A percentile compares a stretch with the other conserved stretches of the same genome.
phyloP scores from a whole-genome alignment of 2,113 vertebrate species.

The Polypterus bichir region DNA sequence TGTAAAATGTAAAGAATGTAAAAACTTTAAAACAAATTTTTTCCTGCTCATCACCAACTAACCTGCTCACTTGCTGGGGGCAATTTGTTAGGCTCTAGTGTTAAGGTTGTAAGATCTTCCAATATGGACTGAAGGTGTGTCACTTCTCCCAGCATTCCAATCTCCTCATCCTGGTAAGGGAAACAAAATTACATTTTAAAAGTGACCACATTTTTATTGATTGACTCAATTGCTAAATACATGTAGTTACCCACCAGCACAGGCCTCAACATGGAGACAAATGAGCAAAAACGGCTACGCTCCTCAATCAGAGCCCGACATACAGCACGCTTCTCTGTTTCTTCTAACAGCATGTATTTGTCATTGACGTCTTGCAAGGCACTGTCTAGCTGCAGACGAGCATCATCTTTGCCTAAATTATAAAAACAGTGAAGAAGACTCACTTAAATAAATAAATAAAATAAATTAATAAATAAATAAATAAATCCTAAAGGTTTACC shows the following conservation, averaged over 20 bases:
- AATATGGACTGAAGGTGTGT: constrained; percentile 68
- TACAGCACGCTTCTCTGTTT: constrained; percentile 57
- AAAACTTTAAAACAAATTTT: too few species aligned
- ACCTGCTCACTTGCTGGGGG: constrained; percentile 67
- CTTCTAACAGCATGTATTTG: constrained; percentile 57
- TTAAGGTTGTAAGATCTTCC: constrained; percentile 53
- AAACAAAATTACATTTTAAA: not conserved
- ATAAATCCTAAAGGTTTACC: too few species aligned
- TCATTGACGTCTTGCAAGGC: constrained; percentile 64
- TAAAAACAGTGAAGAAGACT: too few species aligned
- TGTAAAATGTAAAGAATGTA: too few species aligned
- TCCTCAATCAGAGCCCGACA: constrained; percentile 58
- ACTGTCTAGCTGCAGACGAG: constrained; percentile 52
- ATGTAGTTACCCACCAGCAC: constrained; percentile 46
- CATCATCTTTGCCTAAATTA: constrained; percentile 54
- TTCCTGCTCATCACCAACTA: not conserved
- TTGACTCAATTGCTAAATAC: not conserved
- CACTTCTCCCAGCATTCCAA: constrained; percentile 64
- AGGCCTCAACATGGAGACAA: constrained; percentile 58
- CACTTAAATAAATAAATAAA: too few species aligned
- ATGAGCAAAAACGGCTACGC: constrained; percentile 56
- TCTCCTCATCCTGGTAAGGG: constrained; percentile 53
- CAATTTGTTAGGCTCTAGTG: constrained; percentile 52
- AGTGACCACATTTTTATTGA: not conserved
- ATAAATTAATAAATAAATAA: too few species aligned